phyloP scores from a whole-genome alignment of 1,140 invertebrate genomes.

The Apis florea region DNA sequence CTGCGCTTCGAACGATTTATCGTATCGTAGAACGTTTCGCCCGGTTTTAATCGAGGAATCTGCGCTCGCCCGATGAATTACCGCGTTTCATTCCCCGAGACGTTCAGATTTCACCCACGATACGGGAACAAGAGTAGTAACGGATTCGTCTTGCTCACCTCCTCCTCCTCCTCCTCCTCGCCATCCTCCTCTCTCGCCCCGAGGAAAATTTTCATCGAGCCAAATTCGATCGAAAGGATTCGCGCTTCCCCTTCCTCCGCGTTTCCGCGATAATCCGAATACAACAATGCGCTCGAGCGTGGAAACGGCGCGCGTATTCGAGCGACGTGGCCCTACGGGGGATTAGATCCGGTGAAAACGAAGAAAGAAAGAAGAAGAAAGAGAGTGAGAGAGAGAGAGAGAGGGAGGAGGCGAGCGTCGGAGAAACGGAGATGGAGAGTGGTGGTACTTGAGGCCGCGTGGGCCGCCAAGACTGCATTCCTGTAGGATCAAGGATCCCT shows the following conservation, averaged over 20 bases:
- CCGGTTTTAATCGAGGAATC: conserved; percentile 25
- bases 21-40: neutral
- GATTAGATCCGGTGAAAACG: conserved; percentile 74
- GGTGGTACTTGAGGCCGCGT: conserved; percentile 72
- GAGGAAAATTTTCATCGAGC: neutral
- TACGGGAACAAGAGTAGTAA: conserved; percentile 14
- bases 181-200: neutral
- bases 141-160: conserved; percentile 20
- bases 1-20: conserved; percentile 37
- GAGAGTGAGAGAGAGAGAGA: neutral
- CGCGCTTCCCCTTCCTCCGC: neutral
- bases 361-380: conserved; percentile 58
- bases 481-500: conserved; percentile 78
- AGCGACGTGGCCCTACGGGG: conserved; percentile 65
- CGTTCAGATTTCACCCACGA: conserved; percentile 26
- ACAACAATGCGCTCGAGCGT: neutral
- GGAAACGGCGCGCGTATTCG: conserved; percentile 60
- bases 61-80: conserved; percentile 17
- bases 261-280: neutral
- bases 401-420: conserved; percentile 28
- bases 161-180: neutral
- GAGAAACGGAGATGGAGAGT: conserved; percentile 40
- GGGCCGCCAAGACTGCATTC: conserved; percentile 76
- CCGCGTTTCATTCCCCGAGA: conserved; percentile 26
- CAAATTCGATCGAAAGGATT: neutral